Conservation (phyloP, 2,113 vertebrate genomes). For the Rattus norvegicus region DNA sequence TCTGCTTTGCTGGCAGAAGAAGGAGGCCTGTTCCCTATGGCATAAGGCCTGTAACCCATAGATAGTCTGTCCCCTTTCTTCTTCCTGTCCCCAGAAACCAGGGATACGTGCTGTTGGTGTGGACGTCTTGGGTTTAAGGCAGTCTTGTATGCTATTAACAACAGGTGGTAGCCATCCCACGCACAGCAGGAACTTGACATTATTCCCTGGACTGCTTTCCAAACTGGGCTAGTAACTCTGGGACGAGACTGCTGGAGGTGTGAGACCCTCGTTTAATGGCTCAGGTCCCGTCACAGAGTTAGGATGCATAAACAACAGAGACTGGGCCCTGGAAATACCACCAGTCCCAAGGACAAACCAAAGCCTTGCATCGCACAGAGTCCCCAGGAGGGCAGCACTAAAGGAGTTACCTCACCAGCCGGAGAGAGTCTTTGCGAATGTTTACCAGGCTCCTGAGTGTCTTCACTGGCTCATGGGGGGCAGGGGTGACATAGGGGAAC, state of each 20-base stretch:
- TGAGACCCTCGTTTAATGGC: background rate
- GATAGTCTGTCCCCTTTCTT: background rate
- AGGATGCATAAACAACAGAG: background rate
- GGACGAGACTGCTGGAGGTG: fast-evolving
- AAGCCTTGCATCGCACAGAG: background rate
- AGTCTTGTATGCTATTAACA: background rate
- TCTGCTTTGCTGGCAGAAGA: background rate
- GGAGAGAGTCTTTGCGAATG: constrained; percentile 97
- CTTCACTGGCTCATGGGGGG: constrained; percentile 98
- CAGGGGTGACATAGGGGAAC: constrained; percentile 98
- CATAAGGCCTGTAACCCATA: background rate
- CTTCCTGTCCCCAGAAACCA: background rate
- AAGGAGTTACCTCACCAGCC: constrained; percentile 92
- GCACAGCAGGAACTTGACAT: too few species aligned
- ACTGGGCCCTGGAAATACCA: fast-evolving
- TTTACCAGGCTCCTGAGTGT: constrained; percentile 97
- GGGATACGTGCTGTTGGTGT: background rate
- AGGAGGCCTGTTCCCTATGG: background rate
- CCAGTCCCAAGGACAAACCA: background rate
- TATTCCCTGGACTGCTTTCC: background rate
- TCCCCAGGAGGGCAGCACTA: background rate
- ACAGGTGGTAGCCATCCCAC: fast-evolving
- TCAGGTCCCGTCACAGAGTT: background rate
- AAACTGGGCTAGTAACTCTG: background rate
- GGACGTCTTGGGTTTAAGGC: background rate